Percentiles rank a stretch among this genome's conserved stretches.
These are phyloP conservation scores for Todiramphus chloris DNA, from an alignment of 2,113 vertebrate genomes.

Conservation along the genomic window DNA sequence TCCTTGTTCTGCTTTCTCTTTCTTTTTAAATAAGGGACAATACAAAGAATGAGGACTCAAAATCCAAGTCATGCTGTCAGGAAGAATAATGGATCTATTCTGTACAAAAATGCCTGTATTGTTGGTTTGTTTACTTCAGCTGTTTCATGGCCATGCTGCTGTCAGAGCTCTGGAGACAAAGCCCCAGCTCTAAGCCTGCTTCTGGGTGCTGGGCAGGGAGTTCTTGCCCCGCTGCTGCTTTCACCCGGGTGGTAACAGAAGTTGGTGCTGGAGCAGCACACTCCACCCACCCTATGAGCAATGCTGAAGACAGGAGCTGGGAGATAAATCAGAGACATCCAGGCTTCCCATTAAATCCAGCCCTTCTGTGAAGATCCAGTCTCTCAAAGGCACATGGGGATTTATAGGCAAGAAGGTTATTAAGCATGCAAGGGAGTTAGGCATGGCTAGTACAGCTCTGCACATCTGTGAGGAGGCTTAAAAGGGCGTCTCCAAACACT, in stretches of 20 bases:
- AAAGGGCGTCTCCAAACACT: background rate
- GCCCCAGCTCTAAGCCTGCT: constrained; percentile 17
- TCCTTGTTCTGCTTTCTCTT: constrained; percentile 33
- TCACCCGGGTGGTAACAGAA: background rate
- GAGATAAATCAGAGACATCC: background rate
- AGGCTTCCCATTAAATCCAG: background rate
- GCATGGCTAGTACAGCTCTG: background rate
- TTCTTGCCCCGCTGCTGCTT: background rate
- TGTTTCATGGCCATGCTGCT: constrained; percentile 45
- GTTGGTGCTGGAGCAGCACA: background rate
- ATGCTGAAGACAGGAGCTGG: fast-evolving
- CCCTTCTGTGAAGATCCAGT: background rate
- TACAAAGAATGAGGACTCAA: constrained; percentile 63
- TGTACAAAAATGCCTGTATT: constrained; percentile 69
- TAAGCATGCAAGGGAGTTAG: background rate
- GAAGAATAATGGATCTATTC: constrained; percentile 72
- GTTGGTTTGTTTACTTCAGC: constrained; percentile 77
- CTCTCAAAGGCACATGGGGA: background rate
- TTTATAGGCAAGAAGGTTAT: constrained; percentile 1
- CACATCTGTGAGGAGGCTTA: constrained; percentile 4
- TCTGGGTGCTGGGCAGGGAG: background rate
- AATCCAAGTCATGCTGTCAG: constrained; percentile 60
- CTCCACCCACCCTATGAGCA: background rate
- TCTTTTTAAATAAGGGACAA: constrained; percentile 64
- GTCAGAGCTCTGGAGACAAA: constrained; percentile 64